Evolutionary conservation across 2,797 vertebrate genomes (phyloP).

Genomic region (Sibirionetta formosa): DNA sequence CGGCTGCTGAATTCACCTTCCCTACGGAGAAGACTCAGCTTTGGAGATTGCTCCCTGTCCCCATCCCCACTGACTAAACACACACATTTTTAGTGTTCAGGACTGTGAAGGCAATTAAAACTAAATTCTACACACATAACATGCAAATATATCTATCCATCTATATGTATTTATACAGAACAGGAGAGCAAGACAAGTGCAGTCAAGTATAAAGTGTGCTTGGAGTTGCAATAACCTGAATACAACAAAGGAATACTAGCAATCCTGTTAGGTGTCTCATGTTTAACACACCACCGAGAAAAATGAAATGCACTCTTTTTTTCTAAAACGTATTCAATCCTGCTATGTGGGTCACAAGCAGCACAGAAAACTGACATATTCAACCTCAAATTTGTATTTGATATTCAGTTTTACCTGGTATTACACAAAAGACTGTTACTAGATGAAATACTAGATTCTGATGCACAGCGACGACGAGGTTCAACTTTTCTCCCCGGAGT

Average conservation of each 20-base stretch:
- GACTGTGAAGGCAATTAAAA: not conserved
- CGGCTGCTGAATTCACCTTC: not conserved
- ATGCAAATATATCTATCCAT: fast-evolving
- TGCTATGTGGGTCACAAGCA: not conserved
- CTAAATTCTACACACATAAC: not conserved
- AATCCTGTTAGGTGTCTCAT: not conserved
- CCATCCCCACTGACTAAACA: not conserved
- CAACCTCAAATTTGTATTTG: not conserved
- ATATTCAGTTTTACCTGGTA: slow-evolving; percentile 85
- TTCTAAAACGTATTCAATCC: not conserved
- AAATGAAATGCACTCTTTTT: not conserved
- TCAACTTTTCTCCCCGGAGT: slow-evolving; percentile 86
- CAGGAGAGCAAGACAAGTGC: not conserved
- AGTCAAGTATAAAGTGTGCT: not conserved
- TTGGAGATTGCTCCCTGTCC: not conserved
- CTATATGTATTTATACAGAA: not conserved
- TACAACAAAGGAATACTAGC: not conserved
- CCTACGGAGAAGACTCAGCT: not conserved
- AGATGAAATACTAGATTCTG: slow-evolving; percentile 96
- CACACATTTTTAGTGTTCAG: not conserved
- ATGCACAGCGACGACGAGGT: slow-evolving; percentile 94
- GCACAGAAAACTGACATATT: not conserved
- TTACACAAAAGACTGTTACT: slow-evolving; percentile 92
- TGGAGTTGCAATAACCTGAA: not conserved
- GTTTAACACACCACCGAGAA: not conserved